Base-by-base conservation (phyloP, 2,797 vertebrate genomes). In the Pachyuromys duprasi region DNA sequence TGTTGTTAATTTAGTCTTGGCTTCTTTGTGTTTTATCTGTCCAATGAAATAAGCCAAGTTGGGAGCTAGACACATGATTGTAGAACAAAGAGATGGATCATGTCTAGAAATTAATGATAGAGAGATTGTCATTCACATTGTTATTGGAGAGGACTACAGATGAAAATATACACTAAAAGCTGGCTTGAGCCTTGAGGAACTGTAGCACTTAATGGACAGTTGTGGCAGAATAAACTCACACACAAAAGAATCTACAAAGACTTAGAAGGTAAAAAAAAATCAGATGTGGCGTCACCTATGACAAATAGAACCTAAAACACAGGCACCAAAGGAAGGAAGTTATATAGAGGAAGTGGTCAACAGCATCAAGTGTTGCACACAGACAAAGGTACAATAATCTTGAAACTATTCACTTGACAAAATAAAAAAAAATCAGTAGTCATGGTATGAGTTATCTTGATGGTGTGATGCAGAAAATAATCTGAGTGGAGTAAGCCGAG, bases 341-440 rank as follows among this genome's bases (percentile, higher is more conserved):
- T 88, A 36, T 18, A 36, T 0, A 55, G 14, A 96, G 94, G 94
- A 97, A 95, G 90, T 93, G 96, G 83, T 79, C 83, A 88, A n/a
- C 49, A 33, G 5, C 22, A 42, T 8, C 26, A 8, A 82, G 31
- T 11, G 14, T 18, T 79, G 4, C 6, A 4, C 13, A 22, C 24
- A 83, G 39, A 83, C 3, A 11, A 15, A 39, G 49, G 9, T 2
- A 31, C 26, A 31, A 3, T 18, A 42, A 63, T 36, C 86, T 90
- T 45, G n/a, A 93, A 84, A 36, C 24, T 49, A 12, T 13, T 12
- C 28, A 8, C 9, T 5, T 17, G 74, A 33, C n/a, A 28, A 42
- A 14, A 69, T 17, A 6, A 42, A 49, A 92, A 67, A 67, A 18
- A 31, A 22, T 0, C 17, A 28, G 62, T 2, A 39, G 53, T 42